A percentile compares a stretch with the other conserved stretches of the same genome.
These are phyloP conservation scores for Plebejus anna DNA, from an alignment of 2,888 invertebrate genomes.

Conservation along the genomic window DNA sequence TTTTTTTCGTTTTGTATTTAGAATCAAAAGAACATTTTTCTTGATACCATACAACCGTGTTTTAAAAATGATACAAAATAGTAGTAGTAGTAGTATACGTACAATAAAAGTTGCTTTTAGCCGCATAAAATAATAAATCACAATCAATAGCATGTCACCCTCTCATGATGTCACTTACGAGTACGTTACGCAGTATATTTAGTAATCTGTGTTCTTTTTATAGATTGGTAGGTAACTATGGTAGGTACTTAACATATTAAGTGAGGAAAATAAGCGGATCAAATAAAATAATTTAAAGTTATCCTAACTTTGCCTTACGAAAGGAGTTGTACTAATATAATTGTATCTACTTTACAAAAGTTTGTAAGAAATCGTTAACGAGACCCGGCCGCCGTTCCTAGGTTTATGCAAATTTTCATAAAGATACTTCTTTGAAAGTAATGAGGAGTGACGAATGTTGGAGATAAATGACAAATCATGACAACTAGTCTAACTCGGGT, in stretches of 20 bases:
- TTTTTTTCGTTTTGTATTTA: not conserved
- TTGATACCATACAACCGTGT: not conserved
- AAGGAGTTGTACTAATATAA: constrained; percentile 16
- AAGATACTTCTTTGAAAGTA: not conserved
- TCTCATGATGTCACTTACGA: too few relatives aligned
- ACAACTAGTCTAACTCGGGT: not conserved
- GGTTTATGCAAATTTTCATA: not conserved
- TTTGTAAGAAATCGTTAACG: constrained; percentile 5
- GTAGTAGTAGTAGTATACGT: too few relatives aligned
- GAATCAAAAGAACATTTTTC: not conserved
- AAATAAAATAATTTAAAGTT: not conserved
- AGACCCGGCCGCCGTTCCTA: not conserved
- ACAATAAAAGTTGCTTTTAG: too few relatives aligned
- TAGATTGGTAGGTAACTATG: not conserved
- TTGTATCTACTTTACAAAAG: constrained; percentile 4
- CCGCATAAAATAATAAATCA: too few relatives aligned
- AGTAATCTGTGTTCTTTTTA: not conserved
- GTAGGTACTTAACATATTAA: not conserved
- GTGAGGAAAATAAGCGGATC: not conserved
- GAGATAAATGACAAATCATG: not conserved
- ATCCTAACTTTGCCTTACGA: not conserved
- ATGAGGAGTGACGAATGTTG: not conserved
- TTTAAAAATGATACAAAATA: too few relatives aligned
- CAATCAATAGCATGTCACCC: too few relatives aligned
- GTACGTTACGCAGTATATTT: too few relatives aligned